Conservation (phyloP, 2,113 vertebrate genomes). For the Trematocara macrostoma region DNA sequence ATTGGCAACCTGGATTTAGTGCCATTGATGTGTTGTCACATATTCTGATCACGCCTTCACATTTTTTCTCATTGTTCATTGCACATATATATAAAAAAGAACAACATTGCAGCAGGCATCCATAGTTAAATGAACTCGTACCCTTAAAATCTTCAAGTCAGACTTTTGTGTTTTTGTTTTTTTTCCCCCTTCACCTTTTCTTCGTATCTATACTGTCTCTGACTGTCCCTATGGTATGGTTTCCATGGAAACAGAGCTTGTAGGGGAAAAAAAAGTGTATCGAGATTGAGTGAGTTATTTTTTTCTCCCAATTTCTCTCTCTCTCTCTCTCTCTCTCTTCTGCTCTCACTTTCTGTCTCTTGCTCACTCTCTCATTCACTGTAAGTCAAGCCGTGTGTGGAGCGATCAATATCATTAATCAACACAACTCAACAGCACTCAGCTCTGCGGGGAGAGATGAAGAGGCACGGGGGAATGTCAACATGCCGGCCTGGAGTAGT, state of each 20-base stretch:
- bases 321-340: slow-evolving; percentile 33
- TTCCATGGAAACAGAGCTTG: slow-evolving; percentile 64
- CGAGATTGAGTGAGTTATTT: slow-evolving; percentile 49
- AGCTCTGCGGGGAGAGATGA: slow-evolving; percentile 71
- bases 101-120: not conserved
- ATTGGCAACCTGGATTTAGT: slow-evolving; percentile 71
- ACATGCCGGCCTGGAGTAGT: slow-evolving; percentile 71
- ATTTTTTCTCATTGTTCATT: not conserved
- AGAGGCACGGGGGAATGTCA: slow-evolving; percentile 73
- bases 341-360: slow-evolving; percentile 26
- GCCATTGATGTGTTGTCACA: slow-evolving; percentile 62
- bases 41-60: slow-evolving; percentile 30
- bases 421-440: slow-evolving; percentile 73
- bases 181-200: not conserved
- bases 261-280: slow-evolving; percentile 26
- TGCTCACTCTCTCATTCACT: slow-evolving; percentile 41
- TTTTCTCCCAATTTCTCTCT: slow-evolving; percentile 47
- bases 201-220: slow-evolving; percentile 21
- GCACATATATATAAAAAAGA: not conserved
- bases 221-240: slow-evolving; percentile 57
- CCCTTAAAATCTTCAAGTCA: slow-evolving; percentile 21
- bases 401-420: slow-evolving; percentile 76
- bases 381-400: slow-evolving; percentile 68
- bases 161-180: not conserved
- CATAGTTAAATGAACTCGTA: slow-evolving; percentile 18